A percentile compares a stretch with the other conserved stretches of the same genome.
These are phyloP conservation scores for Climacteris rufus DNA, from an alignment of 2,113 vertebrate species.

Conservation along the genomic window DNA sequence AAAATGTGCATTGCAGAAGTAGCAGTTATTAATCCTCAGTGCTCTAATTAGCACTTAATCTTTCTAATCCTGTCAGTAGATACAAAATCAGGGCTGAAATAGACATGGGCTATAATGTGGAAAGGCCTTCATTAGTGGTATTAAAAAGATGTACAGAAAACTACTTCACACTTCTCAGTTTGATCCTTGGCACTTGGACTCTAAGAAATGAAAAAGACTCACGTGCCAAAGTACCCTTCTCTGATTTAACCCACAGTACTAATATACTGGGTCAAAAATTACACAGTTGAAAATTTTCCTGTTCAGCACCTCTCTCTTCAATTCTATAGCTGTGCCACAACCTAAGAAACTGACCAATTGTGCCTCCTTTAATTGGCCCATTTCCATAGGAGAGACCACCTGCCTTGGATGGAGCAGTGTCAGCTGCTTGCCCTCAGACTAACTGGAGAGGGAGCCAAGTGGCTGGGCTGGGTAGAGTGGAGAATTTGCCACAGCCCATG, in stretches of 20 bases:
- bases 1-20: slow-evolving; percentile 33
- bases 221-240: neutral
- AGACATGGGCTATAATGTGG: neutral
- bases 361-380: slow-evolving; percentile 25
- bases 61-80: slow-evolving; percentile 49
- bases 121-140: slow-evolving; percentile 8
- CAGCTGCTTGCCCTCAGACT: slow-evolving; percentile 39
- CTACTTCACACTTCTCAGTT: neutral
- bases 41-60: slow-evolving; percentile 37
- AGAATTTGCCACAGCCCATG: neutral
- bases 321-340: neutral
- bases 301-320: neutral
- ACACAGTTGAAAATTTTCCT: slow-evolving; percentile 3
- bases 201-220: neutral
- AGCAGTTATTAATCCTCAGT: slow-evolving; percentile 17
- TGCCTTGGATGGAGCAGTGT: neutral
- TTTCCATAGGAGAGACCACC: slow-evolving; percentile 38
- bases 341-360: neutral
- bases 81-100: slow-evolving; percentile 31
- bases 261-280: neutral
- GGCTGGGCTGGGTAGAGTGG: neutral
- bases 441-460: slow-evolving; percentile 29
- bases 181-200: neutral
- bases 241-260: neutral
- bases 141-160: slow-evolving; percentile 2